Percentiles rank a stretch among this genome's conserved stretches.
Conservation (phyloP, 2,888 invertebrate genomes). For the Dendrolimus pini region DNA sequence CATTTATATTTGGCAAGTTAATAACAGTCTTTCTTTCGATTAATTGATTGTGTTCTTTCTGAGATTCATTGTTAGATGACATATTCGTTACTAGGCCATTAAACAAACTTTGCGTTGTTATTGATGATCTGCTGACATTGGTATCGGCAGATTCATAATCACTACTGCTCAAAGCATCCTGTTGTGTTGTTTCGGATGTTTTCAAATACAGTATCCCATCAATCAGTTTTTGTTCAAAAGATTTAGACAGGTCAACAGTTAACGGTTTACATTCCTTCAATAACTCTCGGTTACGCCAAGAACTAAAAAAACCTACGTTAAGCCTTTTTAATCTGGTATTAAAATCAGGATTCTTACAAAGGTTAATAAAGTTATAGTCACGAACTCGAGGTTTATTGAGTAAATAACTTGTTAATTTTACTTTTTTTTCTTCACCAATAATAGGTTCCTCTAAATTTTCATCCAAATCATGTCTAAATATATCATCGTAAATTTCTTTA, state of each 20-base stretch:
- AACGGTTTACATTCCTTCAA: slow-evolving; percentile 51
- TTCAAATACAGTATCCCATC: slow-evolving; percentile 44
- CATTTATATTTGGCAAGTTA: slow-evolving; percentile 44
- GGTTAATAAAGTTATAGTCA: slow-evolving; percentile 47
- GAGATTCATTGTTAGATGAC: background rate
- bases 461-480: background rate
- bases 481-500: slow-evolving; percentile 5
- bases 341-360: slow-evolving; percentile 67
- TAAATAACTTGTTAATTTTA: slow-evolving; percentile 41
- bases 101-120: background rate
- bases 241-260: slow-evolving; percentile 54
- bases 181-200: slow-evolving; percentile 7
- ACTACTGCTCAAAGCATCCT: background rate
- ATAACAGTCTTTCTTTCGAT: slow-evolving; percentile 44
- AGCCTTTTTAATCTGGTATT: slow-evolving; percentile 56
- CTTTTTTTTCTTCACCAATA: slow-evolving; percentile 22
- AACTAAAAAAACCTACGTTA: slow-evolving; percentile 47
- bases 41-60: slow-evolving; percentile 6
- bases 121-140: background rate
- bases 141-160: background rate
- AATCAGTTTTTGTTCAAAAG: slow-evolving; percentile 49
- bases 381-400: slow-evolving; percentile 49
- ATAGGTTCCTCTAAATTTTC: slow-evolving; percentile 1
- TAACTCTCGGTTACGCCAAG: slow-evolving; percentile 39
- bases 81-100: background rate